A percentile compares a stretch with the other conserved stretches of the same genome.
Evolutionary conservation across 64 coral and sea anemone species (phyloP).

Genomic region (Porites australiensis): DNA sequence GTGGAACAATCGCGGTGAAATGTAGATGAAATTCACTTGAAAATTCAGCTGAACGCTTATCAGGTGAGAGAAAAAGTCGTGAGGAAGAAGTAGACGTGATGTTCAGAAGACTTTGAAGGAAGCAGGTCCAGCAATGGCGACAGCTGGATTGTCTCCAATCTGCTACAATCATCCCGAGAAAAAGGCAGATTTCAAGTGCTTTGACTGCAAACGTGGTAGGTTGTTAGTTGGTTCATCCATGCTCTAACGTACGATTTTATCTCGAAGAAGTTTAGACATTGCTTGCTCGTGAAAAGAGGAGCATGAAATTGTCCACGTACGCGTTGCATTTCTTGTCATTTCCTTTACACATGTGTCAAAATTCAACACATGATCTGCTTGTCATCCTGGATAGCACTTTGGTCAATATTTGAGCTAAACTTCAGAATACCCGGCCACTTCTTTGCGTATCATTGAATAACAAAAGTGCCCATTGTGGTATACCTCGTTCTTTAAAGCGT

Average conservation of each 20-base stretch:
- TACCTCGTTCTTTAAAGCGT: no score
- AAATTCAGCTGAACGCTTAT: neutral
- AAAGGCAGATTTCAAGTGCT: slow-evolving; percentile 42
- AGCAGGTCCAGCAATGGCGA: neutral
- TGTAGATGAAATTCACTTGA: neutral
- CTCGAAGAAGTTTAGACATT: neutral
- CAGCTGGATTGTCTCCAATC: neutral
- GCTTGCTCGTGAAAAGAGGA: no score
- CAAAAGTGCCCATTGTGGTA: no score
- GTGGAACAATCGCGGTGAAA: neutral
- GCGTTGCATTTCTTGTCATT: neutral
- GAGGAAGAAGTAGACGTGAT: neutral
- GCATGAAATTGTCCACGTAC: no score
- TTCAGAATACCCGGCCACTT: no score
- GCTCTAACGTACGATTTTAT: neutral
- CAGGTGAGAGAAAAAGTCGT: neutral
- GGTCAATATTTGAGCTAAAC: no score
- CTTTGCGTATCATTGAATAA: no score
- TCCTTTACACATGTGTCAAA: neutral
- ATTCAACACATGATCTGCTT: neutral
- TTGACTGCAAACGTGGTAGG: slow-evolving; percentile 41
- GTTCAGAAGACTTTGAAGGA: neutral
- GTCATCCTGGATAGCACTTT: no score
- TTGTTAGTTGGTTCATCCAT: neutral
- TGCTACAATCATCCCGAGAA: slow-evolving; percentile 43